These are phyloP conservation scores for Hypocryptadius cinnamomeus DNA, from an alignment of 2,113 vertebrate species.

Conservation along the genomic window DNA sequence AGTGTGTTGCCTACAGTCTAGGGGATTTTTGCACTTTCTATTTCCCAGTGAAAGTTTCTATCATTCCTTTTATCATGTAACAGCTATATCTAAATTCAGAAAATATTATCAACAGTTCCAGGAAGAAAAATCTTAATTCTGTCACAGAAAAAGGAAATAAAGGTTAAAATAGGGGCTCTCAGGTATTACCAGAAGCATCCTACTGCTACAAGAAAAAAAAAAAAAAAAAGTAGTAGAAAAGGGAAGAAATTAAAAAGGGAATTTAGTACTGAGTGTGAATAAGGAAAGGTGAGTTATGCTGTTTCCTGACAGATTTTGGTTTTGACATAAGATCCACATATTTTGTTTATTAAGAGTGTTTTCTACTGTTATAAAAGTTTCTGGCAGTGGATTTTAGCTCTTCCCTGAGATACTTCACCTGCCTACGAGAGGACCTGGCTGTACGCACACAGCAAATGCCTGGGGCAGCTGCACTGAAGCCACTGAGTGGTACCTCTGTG, in stretches of 20 bases:
- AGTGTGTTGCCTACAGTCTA: background rate
- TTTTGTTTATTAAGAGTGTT: background rate
- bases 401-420: background rate
- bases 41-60: background rate
- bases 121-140: background rate
- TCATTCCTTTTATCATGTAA: background rate
- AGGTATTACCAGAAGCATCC: background rate
- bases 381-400: background rate
- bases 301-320: background rate
- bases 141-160: background rate
- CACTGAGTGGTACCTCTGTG: accelerated
- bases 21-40: background rate
- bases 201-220: background rate
- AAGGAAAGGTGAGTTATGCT: background rate
- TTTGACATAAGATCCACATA: background rate
- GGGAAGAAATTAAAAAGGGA: background rate
- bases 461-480: background rate
- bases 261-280: background rate
- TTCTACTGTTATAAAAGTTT: background rate
- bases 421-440: accelerated
- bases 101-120: background rate
- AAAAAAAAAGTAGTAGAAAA: background rate
- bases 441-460: background rate
- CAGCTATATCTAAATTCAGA: background rate
- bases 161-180: background rate